Base-by-base conservation (phyloP, 2,113 vertebrate species). In the Myxocyprinus asiaticus region DNA sequence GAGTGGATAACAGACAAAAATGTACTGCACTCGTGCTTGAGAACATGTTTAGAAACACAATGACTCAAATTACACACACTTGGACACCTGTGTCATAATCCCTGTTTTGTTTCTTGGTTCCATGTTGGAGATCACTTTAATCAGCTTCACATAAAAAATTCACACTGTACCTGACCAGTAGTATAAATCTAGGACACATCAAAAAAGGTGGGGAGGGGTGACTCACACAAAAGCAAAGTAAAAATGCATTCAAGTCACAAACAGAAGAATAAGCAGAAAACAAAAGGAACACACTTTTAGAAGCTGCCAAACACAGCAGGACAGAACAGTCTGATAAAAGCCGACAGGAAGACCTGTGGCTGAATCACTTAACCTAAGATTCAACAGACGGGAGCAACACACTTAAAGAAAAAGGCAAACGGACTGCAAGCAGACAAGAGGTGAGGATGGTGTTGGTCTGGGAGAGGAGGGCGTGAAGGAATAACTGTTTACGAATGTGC, bases 231-330 rank as follows among this genome's bases (percentile, higher is more conserved):
- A 98, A 98, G 96, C 97, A 98, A 98, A 97, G 96, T 98, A 98
- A 98, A 98, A 98, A 99, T 98, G 97, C 97, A 99, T 98, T 99
- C 97, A 97, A 96, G 93, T 97, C 92, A 94, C 94, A 89, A 92
- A 96, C 94, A 95, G 83, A 94, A 92, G 92, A 87, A 82, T 3
- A 93, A 94, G 87, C 84, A 78, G 75, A 73, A 79, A 84, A 70
- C 78, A 63, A 67, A 33, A 76, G 17, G 11, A 33, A 76, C 4
- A 33, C 9, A 48, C 9, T 48, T 48, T 48, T 48, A 3, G 22
- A 33, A 33, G 22, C 22, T 33, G 22, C 22, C 22, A 33, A 33
- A 33, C 22, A 1, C 22, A 33, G 22, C 22, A 33, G 22, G 22
- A 33, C 22, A 33, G 22, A 33, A 33, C 15, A 10, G 5, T 14